Evolutionary conservation across 2,888 invertebrate species (phyloP).

Genomic region (Clistopyga incitator): DNA sequence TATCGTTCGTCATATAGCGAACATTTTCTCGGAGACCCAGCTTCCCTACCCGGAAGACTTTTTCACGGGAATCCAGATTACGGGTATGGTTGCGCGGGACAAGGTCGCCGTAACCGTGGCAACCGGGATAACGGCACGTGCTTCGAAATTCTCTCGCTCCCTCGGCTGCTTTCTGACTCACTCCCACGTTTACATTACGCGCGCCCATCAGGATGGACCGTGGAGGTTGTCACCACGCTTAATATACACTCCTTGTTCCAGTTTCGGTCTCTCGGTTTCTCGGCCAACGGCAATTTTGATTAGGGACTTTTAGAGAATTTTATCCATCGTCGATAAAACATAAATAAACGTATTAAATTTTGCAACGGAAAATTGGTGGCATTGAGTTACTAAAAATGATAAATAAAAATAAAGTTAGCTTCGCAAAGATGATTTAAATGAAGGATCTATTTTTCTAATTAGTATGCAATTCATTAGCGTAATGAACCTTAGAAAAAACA

Average conservation of each 20-base stretch:
- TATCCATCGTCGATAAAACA: too few species aligned
- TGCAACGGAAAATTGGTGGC: too few species aligned
- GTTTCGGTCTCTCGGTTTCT: constrained; percentile 30
- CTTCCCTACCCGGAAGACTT: constrained; percentile 67
- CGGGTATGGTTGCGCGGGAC: constrained; percentile 81
- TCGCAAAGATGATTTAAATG: too few species aligned
- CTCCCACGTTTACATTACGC: constrained; percentile 13
- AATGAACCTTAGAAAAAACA: too few species aligned
- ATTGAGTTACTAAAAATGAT: too few species aligned
- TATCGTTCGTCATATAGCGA: constrained; percentile 14
- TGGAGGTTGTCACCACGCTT: constrained; percentile 47
- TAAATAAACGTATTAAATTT: too few species aligned
- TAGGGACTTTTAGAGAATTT: too few species aligned
- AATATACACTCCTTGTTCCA: constrained; percentile 17
- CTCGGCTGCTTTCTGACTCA: constrained; percentile 24
- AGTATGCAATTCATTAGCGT: too few species aligned
- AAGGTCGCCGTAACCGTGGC: constrained; percentile 83
- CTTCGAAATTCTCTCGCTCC: constrained; percentile 71
- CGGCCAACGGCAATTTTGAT: constrained; percentile 4
- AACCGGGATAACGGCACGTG: constrained; percentile 81
- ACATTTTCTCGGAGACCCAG: background rate
- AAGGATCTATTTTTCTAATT: too few species aligned
- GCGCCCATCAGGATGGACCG: constrained; percentile 35
- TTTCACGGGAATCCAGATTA: constrained; percentile 69
- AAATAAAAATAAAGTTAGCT: too few species aligned